Evolutionary conservation across 2,888 invertebrate species (phyloP).

Genomic region (Cantharis rufa): DNA sequence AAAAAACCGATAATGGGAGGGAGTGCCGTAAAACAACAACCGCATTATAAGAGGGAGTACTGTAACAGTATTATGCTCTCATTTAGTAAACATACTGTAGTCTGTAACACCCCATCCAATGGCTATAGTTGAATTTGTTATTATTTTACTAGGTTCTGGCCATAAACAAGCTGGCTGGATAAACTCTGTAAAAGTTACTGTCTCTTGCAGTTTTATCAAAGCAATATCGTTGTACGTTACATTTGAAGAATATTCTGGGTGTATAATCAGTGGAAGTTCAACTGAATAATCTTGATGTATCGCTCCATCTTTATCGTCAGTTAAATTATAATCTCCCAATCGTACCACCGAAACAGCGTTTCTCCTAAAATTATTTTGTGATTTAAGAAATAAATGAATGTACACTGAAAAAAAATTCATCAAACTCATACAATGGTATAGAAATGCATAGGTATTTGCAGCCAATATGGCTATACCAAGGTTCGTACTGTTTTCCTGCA

Average conservation of each 20-base stretch:
- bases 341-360: constrained; percentile 53
- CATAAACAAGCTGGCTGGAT: not conserved
- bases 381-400: not conserved
- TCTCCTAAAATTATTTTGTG: not conserved
- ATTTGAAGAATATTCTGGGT: constrained; percentile 62
- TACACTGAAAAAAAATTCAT: too few relatives aligned
- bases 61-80: too few relatives aligned
- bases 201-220: constrained; percentile 58
- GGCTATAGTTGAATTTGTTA: not conserved
- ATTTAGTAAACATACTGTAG: not conserved
- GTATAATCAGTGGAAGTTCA: constrained; percentile 51
- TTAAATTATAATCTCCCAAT: constrained; percentile 63
- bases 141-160: not conserved
- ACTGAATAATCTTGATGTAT: constrained; percentile 57
- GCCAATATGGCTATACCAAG: too few relatives aligned
- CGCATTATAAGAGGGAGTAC: too few relatives aligned
- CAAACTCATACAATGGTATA: too few relatives aligned
- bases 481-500: too few relatives aligned
- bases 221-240: constrained; percentile 69
- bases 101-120: constrained; percentile 33
- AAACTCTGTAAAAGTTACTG: constrained; percentile 55
- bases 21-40: too few relatives aligned
- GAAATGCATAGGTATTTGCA: too few relatives aligned
- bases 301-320: constrained; percentile 57
- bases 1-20: too few relatives aligned